phyloP scores from a whole-genome alignment of 1,140 invertebrate species.

The Gryllus bimaculatus region DNA sequence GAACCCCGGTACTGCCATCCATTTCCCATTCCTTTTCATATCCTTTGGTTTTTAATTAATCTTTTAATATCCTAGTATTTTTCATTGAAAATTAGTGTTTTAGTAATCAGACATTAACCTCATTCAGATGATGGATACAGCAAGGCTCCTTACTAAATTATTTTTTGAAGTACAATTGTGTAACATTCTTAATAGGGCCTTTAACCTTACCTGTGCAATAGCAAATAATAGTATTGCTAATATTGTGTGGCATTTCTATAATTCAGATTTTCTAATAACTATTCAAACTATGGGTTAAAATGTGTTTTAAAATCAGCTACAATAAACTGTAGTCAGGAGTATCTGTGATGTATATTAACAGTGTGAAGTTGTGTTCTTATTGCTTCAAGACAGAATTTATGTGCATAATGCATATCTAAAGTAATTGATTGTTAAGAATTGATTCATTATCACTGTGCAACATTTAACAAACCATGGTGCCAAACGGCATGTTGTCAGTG shows the following conservation, averaged over 20 bases:
- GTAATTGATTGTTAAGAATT: too few relatives aligned
- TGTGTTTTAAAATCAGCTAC: too few relatives aligned
- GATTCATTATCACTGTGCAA: too few relatives aligned
- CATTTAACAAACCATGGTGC: too few relatives aligned
- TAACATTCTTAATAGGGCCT: neutral
- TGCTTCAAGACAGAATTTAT: too few relatives aligned
- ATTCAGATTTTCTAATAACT: too few relatives aligned
- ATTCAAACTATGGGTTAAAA: too few relatives aligned
- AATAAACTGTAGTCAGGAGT: too few relatives aligned
- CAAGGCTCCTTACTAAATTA: neutral
- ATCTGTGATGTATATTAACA: too few relatives aligned
- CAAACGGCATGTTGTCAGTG: too few relatives aligned
- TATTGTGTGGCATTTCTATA: neutral
- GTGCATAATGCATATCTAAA: too few relatives aligned
- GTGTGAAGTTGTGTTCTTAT: too few relatives aligned
- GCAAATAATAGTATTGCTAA: neutral
- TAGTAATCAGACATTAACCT: neutral
- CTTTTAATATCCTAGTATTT: neutral
- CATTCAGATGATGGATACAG: neutral
- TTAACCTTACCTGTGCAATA: neutral
- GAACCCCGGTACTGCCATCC: neutral
- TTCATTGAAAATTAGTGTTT: constrained; percentile 1
- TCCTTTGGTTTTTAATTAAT: neutral
- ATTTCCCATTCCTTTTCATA: neutral
- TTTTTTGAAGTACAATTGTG: neutral